Evolutionary conservation across 2,888 invertebrate species (phyloP).

Genomic region (Nymphalis polychloros): DNA sequence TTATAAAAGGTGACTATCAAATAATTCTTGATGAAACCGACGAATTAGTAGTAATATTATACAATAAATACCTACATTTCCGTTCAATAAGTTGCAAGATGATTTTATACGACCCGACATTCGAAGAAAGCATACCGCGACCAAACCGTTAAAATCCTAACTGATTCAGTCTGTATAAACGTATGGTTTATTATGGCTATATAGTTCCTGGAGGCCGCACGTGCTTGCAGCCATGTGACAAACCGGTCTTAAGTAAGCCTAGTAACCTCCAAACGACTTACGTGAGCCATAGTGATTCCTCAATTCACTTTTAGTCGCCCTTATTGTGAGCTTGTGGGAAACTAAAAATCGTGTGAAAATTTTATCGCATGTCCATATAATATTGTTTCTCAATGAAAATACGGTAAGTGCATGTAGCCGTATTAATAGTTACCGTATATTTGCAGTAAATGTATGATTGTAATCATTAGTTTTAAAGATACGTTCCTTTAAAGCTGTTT

Average conservation of each 20-base stretch:
- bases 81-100: too few relatives aligned
- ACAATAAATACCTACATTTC: too few relatives aligned
- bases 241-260: constrained; percentile 76
- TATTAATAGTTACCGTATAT: constrained; percentile 3
- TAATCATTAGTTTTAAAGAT: background rate
- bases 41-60: too few relatives aligned
- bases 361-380: constrained; percentile 29
- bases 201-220: constrained; percentile 73
- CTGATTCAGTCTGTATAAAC: constrained; percentile 32
- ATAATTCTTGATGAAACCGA: too few relatives aligned
- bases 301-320: constrained; percentile 55
- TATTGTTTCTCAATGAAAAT: constrained; percentile 17
- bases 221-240: constrained; percentile 77
- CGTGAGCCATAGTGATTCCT: constrained; percentile 63
- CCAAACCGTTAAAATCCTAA: constrained; percentile 33
- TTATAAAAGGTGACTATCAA: too few relatives aligned
- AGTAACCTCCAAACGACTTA: constrained; percentile 80
- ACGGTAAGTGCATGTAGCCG: background rate
- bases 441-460: background rate
- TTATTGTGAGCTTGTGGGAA: constrained; percentile 48
- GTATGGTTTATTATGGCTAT: constrained; percentile 34
- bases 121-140: constrained; percentile 13
- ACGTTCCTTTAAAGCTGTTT: background rate
- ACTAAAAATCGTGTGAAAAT: constrained; percentile 45
- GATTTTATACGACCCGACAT: background rate